Evolutionary conservation across 2,797 vertebrate species (phyloP).

Genomic region (Microctenopoma lineatum): DNA sequence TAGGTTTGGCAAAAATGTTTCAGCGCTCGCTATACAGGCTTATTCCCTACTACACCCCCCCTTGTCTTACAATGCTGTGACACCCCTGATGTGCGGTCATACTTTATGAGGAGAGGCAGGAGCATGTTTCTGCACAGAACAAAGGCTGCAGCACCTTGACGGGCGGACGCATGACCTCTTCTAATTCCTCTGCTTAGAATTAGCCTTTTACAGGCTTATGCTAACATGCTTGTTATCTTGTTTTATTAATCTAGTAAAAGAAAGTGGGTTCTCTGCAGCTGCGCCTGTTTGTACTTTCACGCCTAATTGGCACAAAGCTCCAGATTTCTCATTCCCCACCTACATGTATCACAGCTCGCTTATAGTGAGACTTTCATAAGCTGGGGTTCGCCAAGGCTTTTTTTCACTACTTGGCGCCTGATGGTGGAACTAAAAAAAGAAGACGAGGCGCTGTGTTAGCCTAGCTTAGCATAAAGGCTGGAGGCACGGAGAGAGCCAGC

Average conservation of each 20-base stretch:
- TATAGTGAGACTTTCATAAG: constrained; percentile 32
- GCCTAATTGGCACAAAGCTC: constrained; percentile 69
- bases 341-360: constrained; percentile 28
- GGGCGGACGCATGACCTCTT: constrained; percentile 50
- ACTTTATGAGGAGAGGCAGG: constrained; percentile 36
- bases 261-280: constrained; percentile 44
- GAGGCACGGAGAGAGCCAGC: neutral
- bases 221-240: constrained; percentile 72
- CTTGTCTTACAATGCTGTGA: too few species aligned
- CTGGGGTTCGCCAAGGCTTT: constrained; percentile 8
- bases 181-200: constrained; percentile 71
- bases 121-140: constrained; percentile 40
- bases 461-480: neutral
- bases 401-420: constrained; percentile 42
- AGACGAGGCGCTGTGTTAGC: neutral
- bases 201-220: constrained; percentile 70
- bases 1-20: too few species aligned
- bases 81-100: constrained; percentile 33
- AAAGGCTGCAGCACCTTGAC: constrained; percentile 64
- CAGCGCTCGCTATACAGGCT: too few species aligned
- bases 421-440: neutral
- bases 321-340: constrained; percentile 49
- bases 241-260: constrained; percentile 76
- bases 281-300: constrained; percentile 70
- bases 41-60: too few species aligned